A percentile compares a stretch with the other conserved stretches of the same genome.
Conservation (phyloP, 2,113 vertebrate species). For the Saccopteryx leptura region DNA sequence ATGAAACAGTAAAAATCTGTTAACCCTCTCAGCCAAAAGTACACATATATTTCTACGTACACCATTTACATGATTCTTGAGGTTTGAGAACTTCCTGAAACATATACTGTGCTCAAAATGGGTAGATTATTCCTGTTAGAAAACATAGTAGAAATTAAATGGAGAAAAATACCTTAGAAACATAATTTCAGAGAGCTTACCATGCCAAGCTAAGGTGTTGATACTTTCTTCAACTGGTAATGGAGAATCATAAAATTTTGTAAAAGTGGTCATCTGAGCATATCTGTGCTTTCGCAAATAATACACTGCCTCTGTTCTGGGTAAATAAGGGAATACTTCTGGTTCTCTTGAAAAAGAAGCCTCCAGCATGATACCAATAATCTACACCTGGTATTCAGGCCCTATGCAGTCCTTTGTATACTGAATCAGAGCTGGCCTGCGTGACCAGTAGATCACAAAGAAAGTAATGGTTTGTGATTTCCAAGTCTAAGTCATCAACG, state of each 20-base stretch:
- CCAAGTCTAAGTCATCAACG: neutral
- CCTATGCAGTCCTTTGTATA: neutral
- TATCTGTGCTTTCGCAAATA: neutral
- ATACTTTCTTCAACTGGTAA: neutral
- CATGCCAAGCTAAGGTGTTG: neutral
- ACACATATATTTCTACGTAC: neutral
- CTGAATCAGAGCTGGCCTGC: neutral
- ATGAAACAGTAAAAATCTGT: neutral
- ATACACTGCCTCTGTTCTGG: neutral
- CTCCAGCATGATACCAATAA: neutral
- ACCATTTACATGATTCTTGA: constrained; percentile 3
- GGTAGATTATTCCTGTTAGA: neutral
- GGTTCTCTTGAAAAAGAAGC: neutral
- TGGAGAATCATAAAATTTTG: neutral
- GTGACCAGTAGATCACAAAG: neutral
- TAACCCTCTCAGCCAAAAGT: neutral
- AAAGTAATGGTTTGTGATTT: rapidly evolving
- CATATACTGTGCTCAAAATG: neutral
- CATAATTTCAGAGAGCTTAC: neutral
- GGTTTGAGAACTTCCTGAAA: neutral
- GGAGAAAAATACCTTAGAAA: neutral
- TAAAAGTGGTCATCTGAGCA: neutral
- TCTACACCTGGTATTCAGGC: neutral
- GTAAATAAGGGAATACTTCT: neutral
- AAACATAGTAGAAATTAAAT: neutral